These are phyloP conservation scores for Aepyceros melampus DNA, from an alignment of 2,113 vertebrate genomes.

Conservation along the genomic window DNA sequence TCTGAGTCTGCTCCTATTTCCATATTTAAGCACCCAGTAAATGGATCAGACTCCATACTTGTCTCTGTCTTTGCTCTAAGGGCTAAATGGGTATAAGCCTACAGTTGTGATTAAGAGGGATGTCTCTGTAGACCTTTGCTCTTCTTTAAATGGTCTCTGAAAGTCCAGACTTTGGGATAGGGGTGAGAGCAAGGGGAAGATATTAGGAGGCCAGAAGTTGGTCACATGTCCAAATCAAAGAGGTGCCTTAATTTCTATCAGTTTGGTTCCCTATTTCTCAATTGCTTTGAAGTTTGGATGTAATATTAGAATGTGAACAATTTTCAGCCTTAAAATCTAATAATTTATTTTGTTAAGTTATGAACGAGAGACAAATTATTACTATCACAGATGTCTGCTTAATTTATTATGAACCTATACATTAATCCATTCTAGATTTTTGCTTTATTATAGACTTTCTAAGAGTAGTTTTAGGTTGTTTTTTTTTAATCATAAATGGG, in stretches of 20 bases:
- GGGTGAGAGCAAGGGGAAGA: neutral
- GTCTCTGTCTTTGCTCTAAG: neutral
- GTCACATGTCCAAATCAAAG: neutral
- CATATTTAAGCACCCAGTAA: neutral
- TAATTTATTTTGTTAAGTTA: neutral
- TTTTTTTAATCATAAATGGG: neutral
- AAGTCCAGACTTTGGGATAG: neutral
- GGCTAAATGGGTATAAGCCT: neutral
- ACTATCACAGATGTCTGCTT: neutral
- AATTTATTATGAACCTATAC: neutral
- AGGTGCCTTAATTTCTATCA: neutral
- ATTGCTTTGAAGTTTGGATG: neutral
- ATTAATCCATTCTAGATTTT: neutral
- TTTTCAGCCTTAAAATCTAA: neutral
- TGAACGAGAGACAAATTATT: neutral
- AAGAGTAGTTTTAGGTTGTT: neutral
- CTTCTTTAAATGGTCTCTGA: neutral
- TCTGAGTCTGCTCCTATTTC: neutral
- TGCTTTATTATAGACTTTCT: neutral
- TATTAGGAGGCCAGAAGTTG: neutral
- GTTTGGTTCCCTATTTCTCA: neutral
- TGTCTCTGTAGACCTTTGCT: neutral
- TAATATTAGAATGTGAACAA: neutral
- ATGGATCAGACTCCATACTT: neutral
- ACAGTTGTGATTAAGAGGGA: neutral